Conservation (phyloP, 2,113 vertebrate species). For the Strix uralensis region DNA sequence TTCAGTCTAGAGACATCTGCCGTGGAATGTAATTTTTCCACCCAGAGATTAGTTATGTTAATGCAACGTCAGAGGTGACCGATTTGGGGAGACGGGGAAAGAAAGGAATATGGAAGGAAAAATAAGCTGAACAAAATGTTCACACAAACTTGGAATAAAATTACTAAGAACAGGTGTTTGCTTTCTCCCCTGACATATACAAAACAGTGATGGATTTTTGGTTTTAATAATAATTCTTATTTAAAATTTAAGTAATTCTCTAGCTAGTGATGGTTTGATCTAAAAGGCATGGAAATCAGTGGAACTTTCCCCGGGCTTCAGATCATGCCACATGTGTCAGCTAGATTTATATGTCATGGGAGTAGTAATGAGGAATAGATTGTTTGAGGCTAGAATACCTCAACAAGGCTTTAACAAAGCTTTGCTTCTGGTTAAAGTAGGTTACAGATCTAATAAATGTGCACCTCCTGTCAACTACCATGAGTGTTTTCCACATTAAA, state of each 20-base stretch:
- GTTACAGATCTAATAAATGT: background rate
- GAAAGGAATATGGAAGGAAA: background rate
- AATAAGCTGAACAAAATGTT: constrained; percentile 4
- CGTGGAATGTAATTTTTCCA: background rate
- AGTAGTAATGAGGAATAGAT: background rate
- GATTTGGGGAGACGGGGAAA: background rate
- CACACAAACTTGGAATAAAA: background rate
- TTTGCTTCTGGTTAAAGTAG: background rate
- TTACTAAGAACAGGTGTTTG: background rate
- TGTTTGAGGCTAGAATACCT: background rate
- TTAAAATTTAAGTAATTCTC: background rate
- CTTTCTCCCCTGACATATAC: background rate
- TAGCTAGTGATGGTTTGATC: background rate
- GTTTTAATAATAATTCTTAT: background rate
- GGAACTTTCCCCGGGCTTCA: background rate
- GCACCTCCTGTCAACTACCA: background rate
- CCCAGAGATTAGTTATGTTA: background rate
- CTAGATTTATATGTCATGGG: background rate
- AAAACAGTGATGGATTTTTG: background rate
- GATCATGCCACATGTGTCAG: background rate
- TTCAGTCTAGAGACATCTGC: background rate
- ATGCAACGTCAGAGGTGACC: background rate
- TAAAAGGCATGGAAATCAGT: background rate
- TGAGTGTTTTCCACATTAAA: background rate
- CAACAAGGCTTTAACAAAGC: background rate